These are phyloP conservation scores for Virgularia gustaviana DNA, from an alignment of 92 coral and sea anemone genomes.

Conservation along the genomic window DNA sequence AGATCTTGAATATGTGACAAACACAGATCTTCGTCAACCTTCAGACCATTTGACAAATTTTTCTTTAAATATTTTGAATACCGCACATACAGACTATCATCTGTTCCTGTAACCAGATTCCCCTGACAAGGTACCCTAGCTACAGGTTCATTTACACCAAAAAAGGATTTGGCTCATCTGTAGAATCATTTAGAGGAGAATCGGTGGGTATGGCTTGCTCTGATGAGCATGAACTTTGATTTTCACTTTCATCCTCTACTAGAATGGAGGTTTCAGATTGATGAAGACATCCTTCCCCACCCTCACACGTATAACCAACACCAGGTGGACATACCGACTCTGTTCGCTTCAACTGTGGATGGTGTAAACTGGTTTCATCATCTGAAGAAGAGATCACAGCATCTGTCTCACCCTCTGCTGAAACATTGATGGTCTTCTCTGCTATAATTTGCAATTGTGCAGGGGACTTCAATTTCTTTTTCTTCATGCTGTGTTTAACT, in stretches of 20 bases:
- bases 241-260: too few species aligned
- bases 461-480: slow-evolving; percentile 6
- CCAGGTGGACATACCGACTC: not conserved
- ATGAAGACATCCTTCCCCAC: too few species aligned
- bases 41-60: not conserved
- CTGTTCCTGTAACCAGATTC: not conserved
- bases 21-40: not conserved
- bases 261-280: too few species aligned
- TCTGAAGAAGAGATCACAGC: slow-evolving; percentile 16
- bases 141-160: slow-evolving; percentile 16
- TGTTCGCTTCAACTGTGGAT: too few species aligned
- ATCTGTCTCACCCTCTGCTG: slow-evolving; percentile 38
- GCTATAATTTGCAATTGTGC: too few species aligned
- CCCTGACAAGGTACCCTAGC: not conserved
- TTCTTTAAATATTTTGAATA: not conserved
- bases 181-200: not conserved
- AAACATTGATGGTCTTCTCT: slow-evolving; percentile 2
- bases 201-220: too few species aligned
- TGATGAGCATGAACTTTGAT: too few species aligned
- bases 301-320: too few species aligned
- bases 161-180: slow-evolving; percentile 1
- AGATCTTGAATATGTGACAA: slow-evolving; percentile 26
- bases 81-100: not conserved
- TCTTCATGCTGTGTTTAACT: not conserved
- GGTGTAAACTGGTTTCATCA: too few species aligned